Evolutionary conservation across 1,140 invertebrate species (phyloP).

Genomic region (Cylas formicarius): DNA sequence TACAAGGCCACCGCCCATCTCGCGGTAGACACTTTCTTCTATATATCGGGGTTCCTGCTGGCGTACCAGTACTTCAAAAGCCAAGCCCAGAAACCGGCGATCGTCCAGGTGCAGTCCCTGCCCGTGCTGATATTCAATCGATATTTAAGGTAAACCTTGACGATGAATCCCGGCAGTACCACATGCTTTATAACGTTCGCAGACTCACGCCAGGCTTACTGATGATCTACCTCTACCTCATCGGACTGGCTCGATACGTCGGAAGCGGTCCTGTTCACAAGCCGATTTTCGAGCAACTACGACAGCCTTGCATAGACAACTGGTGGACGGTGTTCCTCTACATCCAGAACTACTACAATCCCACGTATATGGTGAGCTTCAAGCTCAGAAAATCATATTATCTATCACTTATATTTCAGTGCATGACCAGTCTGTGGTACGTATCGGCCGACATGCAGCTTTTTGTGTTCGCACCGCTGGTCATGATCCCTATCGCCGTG

Average conservation of each 20-base stretch:
- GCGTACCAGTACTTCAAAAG: constrained; percentile 32
- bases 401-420: constrained; percentile 45
- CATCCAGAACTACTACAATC: constrained; percentile 36
- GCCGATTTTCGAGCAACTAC: constrained; percentile 4
- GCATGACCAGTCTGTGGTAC: constrained; percentile 50
- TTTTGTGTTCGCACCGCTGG: constrained; percentile 51
- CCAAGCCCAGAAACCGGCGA: constrained; percentile 13
- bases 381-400: constrained; percentile 1
- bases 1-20: constrained; percentile 21
- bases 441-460: constrained; percentile 66
- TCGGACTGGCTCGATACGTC: constrained; percentile 24
- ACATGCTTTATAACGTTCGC: constrained; percentile 4
- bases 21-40: constrained; percentile 36
- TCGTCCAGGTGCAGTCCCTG: constrained; percentile 18
- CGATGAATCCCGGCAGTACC: no score
- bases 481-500: constrained; percentile 41
- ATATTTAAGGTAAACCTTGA: constrained; percentile 29
- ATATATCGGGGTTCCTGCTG: constrained; percentile 31
- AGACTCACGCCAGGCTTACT: constrained; percentile 30
- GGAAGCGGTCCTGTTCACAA: constrained; percentile 24
- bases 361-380: constrained; percentile 34
- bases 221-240: constrained; percentile 23
- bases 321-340: constrained; percentile 34
- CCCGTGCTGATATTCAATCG: constrained; percentile 31
- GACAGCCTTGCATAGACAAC: constrained; percentile 19